Base-by-base conservation (phyloP, 2,888 invertebrate genomes). In the Nomada lathburiana region DNA sequence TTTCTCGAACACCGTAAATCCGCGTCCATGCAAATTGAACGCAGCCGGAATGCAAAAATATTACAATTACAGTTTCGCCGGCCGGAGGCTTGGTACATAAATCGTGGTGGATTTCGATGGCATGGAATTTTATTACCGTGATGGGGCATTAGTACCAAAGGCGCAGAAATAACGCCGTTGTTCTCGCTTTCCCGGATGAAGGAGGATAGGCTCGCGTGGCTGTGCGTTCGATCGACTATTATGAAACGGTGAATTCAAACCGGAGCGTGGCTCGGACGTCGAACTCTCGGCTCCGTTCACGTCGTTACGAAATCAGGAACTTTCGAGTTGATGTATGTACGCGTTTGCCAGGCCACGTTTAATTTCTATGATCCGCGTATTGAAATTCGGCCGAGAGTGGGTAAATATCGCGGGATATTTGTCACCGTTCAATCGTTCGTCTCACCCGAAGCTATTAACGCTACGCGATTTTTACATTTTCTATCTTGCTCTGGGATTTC, bases 281-380 rank as follows among this genome's bases (percentile, higher is more conserved):
- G 91, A 91, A 92, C 91, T 88, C 91, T 88, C 91, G 68, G 53
- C 91, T 88, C 88, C 86, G 89, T 85, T 89, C 90, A 83, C 87
- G 72, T 10, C 53, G 79, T 92, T 92, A 89, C 88, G 92, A 92
- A 91, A 92, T 91, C 84, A 89, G 91, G 90, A 92, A 92, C 92
- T 92, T 88, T 86, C 88, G 78, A 85, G 82, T 76, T 83, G 78
- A 82, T 84, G 87, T 77, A 68, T 84, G 87, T 77, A 68, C 47
- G 80, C 75, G 80, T 72, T 78, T 42, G 63, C 77, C 60, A 74
- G 65, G 23, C 70, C 78, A 64, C 76, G 80, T 68, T 76, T 74
- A 78, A 87, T 87, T 78, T 86, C 86, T 84, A 74, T 55, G 77
- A 75, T 42, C 60, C 16, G 67, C 50, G 42, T 26, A 36, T 62